A percentile compares a stretch with the other conserved stretches of the same genome.
These are phyloP conservation scores for Microcebus jonahi DNA, from an alignment of 2,113 vertebrate species.

Conservation along the genomic window DNA sequence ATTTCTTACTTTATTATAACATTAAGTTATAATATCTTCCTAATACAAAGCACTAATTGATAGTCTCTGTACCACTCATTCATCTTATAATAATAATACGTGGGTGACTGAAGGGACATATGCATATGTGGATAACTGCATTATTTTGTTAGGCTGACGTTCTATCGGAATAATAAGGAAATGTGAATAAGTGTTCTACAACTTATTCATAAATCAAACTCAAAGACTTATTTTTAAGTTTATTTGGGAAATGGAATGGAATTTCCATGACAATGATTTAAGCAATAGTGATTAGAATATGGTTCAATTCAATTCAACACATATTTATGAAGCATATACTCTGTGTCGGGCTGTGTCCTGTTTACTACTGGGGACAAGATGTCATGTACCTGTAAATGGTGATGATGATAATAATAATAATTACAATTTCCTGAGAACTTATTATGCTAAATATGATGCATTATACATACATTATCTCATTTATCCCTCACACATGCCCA, in stretches of 20 bases:
- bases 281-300: neutral
- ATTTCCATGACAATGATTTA: neutral
- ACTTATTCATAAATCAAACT: neutral
- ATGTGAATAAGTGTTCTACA: neutral
- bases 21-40: neutral
- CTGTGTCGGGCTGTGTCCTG: neutral
- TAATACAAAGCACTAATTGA: neutral
- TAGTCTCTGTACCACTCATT: constrained; percentile 11
- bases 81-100: neutral
- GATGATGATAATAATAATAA: neutral
- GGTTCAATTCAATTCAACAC: neutral
- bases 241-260: neutral
- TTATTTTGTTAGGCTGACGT: neutral
- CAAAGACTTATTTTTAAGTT: neutral
- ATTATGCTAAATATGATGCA: neutral
- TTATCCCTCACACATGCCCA: neutral
- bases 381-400: neutral
- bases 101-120: neutral
- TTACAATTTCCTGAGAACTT: neutral
- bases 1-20: constrained; percentile 4
- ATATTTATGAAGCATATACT: neutral
- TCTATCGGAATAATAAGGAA: constrained; percentile 30
- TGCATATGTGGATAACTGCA: neutral
- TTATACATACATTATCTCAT: neutral
- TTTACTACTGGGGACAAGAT: neutral